Evolutionary conservation across 2,888 invertebrate genomes (phyloP).

Genomic region (Amblyjoppa fuscipennis): DNA sequence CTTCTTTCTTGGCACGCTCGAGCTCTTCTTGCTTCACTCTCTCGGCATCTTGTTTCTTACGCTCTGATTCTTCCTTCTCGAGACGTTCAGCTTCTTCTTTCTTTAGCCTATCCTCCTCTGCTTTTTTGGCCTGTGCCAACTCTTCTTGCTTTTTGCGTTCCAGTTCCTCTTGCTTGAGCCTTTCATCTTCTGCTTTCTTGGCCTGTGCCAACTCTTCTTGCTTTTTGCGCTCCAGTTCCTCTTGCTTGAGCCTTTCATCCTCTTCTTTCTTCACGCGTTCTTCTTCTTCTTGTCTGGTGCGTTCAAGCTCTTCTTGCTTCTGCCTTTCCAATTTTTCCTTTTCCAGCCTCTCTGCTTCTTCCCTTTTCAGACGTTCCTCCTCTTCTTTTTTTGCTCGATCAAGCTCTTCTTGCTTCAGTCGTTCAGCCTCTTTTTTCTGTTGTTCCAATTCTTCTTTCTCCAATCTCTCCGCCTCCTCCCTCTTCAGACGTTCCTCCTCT

Average conservation of each 20-base stretch:
- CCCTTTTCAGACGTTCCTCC: conserved; percentile 44
- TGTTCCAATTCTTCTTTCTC: conserved; percentile 58
- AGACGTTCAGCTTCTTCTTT: conserved; percentile 68
- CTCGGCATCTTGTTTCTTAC: conserved; percentile 72
- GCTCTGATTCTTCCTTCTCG: conserved; percentile 74
- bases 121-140: conserved; percentile 36
- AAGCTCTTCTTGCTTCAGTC: conserved; percentile 46
- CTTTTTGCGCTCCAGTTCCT: conserved; percentile 68
- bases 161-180: conserved; percentile 67
- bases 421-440: conserved; percentile 50
- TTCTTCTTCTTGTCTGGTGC: conserved; percentile 28
- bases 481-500: conserved; percentile 79
- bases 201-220: conserved; percentile 71
- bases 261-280: conserved; percentile 53
- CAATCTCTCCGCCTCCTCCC: conserved; percentile 30
- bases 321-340: conserved; percentile 65
- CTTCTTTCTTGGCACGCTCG: conserved; percentile 80
- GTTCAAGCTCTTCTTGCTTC: conserved; percentile 21
- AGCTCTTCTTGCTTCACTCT: conserved; percentile 76
- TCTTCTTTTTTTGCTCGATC: conserved; percentile 72
- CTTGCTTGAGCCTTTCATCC: conserved; percentile 68
- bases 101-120: not conserved
- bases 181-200: conserved; percentile 76
- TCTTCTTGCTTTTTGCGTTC: conserved; percentile 73
- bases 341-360: conserved; percentile 74